phyloP scores from a whole-genome alignment of 2,888 invertebrate species.

The Colletes collaris region DNA sequence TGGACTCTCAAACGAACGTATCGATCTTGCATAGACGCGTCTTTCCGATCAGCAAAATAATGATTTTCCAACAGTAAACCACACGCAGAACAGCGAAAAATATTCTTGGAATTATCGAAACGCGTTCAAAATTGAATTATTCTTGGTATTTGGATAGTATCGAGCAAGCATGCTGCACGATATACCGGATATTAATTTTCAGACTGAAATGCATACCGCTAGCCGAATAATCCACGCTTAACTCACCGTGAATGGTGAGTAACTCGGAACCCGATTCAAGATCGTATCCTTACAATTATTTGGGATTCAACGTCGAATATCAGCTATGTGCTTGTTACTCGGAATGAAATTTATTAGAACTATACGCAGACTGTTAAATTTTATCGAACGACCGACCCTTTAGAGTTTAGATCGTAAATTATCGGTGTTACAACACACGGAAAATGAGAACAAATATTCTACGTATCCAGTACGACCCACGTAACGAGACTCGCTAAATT shows the following conservation, averaged over 20 bases:
- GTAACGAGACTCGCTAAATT: no score
- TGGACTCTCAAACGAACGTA: constrained; percentile 16
- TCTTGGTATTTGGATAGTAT: not conserved
- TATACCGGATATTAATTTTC: not conserved
- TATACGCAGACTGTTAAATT: no score
- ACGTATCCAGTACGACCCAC: no score
- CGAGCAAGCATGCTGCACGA: not conserved
- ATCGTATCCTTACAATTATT: not conserved
- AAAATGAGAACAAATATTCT: no score
- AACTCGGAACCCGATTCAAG: not conserved
- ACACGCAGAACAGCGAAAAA: constrained; percentile 13
- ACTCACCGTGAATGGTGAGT: not conserved
- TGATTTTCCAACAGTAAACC: constrained; percentile 27
- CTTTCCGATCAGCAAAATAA: not conserved
- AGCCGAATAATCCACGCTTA: not conserved
- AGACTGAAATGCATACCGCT: no score
- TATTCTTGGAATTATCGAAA: constrained; percentile 21
- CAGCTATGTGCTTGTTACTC: no score
- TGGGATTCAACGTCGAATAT: no score
- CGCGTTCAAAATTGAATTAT: constrained; percentile 21
- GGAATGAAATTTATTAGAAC: no score
- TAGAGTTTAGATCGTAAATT: no score
- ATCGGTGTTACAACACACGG: no score
- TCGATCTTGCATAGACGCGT: constrained; percentile 23
- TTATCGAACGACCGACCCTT: no score